Base-by-base conservation (phyloP, 2,113 vertebrate genomes). In the Dryoscopus gambensis region DNA sequence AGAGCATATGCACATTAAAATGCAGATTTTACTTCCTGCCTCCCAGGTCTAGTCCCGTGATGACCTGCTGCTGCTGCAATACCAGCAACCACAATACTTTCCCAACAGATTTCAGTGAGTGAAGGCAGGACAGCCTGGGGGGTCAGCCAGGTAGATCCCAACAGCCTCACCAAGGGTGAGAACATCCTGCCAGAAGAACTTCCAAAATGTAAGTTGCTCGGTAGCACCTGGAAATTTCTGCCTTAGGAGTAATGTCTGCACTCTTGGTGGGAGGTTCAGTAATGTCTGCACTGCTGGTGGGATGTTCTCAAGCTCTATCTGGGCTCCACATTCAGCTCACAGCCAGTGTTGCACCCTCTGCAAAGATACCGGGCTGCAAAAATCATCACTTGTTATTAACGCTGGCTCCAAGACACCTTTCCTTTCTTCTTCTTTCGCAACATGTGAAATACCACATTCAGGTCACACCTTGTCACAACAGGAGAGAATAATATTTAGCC, bases 1-100 rank as follows among this genome's bases (percentile, higher is more conserved):
- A 84, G 70, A 87, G 56, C 80, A 87, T 63, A 89, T 46, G 74
- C n/a, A 81, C 62, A 44, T 55, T 85, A 87, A 95, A 95, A 87
- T 23, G 19, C 80, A 87, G 52, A 59, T 75, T 89, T 91, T 57
- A 47, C 74, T 86, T 94, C 84, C 49, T 78, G 67, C 63, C 81
- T 90, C 70, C 49, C 73, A 57, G 78, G 50, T 82, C 92, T 55
- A 81, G 76, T 67, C 82, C 76, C 88, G 28, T 2, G 8, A 64
- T 62, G 87, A 86, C 64, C 91, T 85, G 1, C 84, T 90, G 79
- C 42, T 40, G 53, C 42, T 52, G 17, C 49, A 65, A 33, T 33
- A 17, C 8, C 8, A 35, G 22, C 6, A 1, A 25, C 35, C 35
- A 37, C 50, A 57, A 59, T 4, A 49, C 19, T 27, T 69, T 84